Percentiles rank a stretch among this genome's conserved stretches.
These are phyloP conservation scores for Drosophila emarginata DNA, from an alignment of 2,888 invertebrate species.

Conservation along the genomic window DNA sequence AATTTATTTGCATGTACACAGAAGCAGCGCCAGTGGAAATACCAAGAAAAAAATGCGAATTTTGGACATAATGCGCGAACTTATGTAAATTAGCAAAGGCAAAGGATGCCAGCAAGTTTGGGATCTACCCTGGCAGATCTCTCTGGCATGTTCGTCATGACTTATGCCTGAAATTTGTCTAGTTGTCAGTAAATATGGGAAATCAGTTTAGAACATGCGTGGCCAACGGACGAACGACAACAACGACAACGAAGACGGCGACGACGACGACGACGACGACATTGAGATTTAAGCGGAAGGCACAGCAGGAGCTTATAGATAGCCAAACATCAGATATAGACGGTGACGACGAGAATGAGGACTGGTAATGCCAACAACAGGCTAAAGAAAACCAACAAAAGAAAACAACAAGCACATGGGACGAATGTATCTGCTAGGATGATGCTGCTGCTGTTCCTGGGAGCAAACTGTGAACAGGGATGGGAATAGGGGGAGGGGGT, in stretches of 20 bases:
- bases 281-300: conserved; percentile 77
- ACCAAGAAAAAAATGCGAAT: conserved; percentile 76
- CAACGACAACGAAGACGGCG: conserved; percentile 42
- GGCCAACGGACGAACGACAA: conserved; percentile 37
- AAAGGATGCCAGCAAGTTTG: conserved; percentile 29
- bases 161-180: conserved; percentile 82
- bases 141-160: conserved; percentile 75
- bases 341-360: conserved; percentile 34
- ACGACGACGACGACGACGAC: conserved; percentile 30
- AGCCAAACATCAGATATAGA: conserved; percentile 78
- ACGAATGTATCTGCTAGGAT: conserved; percentile 1
- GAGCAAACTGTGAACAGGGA: background rate
- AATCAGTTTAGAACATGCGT: conserved; percentile 80
- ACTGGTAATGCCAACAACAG: conserved; percentile 74
- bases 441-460: background rate
- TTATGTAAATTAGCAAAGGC: conserved; percentile 69
- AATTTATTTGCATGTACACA: conserved; percentile 54
- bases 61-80: conserved; percentile 79
- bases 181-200: conserved; percentile 83
- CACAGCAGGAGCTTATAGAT: conserved; percentile 81
- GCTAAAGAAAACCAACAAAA: conserved; percentile 18
- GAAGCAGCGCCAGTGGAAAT: conserved; percentile 30
- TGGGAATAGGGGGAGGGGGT: background rate
- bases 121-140: conserved; percentile 44
- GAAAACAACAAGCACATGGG: conserved; percentile 21